A percentile compares a stretch with the other conserved stretches of the same genome.
Conservation (phyloP, 1,140 invertebrate genomes). For the Drosophila yakuba region DNA sequence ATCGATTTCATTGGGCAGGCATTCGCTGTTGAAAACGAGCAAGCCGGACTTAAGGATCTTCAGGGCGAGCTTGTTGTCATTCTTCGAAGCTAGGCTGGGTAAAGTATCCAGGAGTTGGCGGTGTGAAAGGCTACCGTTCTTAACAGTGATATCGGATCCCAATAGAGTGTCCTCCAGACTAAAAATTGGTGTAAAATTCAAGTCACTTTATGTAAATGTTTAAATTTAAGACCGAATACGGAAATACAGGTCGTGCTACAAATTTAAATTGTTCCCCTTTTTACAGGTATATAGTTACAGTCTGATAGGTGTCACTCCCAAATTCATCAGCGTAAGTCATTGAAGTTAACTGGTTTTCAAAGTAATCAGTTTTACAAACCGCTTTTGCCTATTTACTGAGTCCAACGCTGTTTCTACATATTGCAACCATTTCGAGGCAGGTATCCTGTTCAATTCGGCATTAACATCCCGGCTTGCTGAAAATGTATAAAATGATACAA, state of each 20-base stretch:
- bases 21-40: slow-evolving; percentile 68
- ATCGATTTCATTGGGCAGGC: slow-evolving; percentile 42
- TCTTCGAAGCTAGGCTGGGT: slow-evolving; percentile 59
- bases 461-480: slow-evolving; percentile 33
- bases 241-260: too few relatives aligned
- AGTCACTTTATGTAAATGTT: not conserved
- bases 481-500: not conserved
- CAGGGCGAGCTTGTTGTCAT: slow-evolving; percentile 67
- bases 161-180: slow-evolving; percentile 71
- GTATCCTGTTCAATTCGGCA: slow-evolving; percentile 36
- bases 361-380: slow-evolving; percentile 33
- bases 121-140: slow-evolving; percentile 75
- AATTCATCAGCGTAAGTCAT: not conserved
- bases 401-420: slow-evolving; percentile 61
- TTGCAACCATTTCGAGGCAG: slow-evolving; percentile 50
- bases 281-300: too few relatives aligned
- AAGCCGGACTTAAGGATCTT: slow-evolving; percentile 73
- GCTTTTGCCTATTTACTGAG: slow-evolving; percentile 65
- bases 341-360: not conserved
- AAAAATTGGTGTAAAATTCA: not conserved
- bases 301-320: not conserved
- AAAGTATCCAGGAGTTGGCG: slow-evolving; percentile 67
- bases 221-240: not conserved
- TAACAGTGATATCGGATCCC: slow-evolving; percentile 59
- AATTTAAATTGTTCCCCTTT: not conserved